Base-by-base conservation (phyloP, 2,797 vertebrate genomes). In the Anguilla obscura region DNA sequence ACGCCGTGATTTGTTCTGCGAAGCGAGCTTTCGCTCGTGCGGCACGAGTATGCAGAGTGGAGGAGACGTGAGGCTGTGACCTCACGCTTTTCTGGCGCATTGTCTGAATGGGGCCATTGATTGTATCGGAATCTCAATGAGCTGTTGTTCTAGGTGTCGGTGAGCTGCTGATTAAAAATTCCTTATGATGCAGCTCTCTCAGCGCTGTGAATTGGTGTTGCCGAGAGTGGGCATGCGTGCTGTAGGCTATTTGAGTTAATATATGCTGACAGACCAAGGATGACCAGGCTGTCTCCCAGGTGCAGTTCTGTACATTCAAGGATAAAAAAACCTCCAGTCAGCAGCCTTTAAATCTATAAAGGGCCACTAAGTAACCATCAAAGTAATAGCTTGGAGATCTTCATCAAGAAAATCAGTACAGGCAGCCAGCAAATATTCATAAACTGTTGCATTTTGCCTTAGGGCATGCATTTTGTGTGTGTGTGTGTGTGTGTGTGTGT, bases 241-340 rank as follows among this genome's bases (percentile, higher is more conserved):
- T 18, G 36, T 45, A 48, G 48, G 18, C 33, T 16, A 80, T 45
- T 80, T 12, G 76, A 48, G 7, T 8, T 52, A 52, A 8, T 80
- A 7, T 48, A 21, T 80, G 33, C 69, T 14, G 36, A 45, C 36
- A 80, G 76, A 80, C 33, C 6, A 24, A 21, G 40, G 76, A 80
- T 80, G 76, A 80, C 16, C 76, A 40, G 16, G 16, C 40, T 52
- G 50, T 52, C 7, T 52, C 7, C 10, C 7, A 79, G 74, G 14
- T 79, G 74, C 74, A 27, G 1, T 79, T 79, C 33, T 40, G 30
- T 21, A 79, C 74, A 40, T 36, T 79, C 30, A 79, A 30, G 74
- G n/a, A 69, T 12, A 71, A 71, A 63, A 71, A 79, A 40, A 12
- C 36, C 74, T 79, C 33, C 74, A 79, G 69, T 71, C 69, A 79